phyloP scores from a whole-genome alignment of 1,140 invertebrate species.

The Aphis gossypii region DNA sequence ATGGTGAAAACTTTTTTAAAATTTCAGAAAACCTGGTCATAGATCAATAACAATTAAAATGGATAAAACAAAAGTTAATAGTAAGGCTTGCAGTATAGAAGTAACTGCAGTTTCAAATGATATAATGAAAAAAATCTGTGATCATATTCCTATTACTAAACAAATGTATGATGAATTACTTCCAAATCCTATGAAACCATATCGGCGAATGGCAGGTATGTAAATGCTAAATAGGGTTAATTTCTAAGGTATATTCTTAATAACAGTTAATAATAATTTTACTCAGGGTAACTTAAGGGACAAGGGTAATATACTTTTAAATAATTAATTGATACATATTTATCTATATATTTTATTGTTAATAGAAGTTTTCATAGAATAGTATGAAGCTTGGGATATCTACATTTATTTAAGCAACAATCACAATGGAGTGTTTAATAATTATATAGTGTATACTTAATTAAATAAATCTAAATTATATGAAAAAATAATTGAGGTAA shows the following conservation, averaged over 20 bases:
- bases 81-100: constrained; percentile 30
- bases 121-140: constrained; percentile 36
- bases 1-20: not conserved
- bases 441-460: too few species aligned
- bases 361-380: not conserved
- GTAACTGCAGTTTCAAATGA: constrained; percentile 18
- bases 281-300: not conserved
- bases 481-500: too few species aligned
- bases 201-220: constrained; percentile 50
- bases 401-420: too few species aligned
- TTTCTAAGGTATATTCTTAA: not conserved
- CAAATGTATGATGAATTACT: constrained; percentile 51
- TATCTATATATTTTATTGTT: too few species aligned
- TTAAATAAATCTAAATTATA: too few species aligned
- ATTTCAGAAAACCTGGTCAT: constrained; percentile 26
- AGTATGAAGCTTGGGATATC: too few species aligned
- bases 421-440: too few species aligned
- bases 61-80: constrained; percentile 34
- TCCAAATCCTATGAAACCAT: constrained; percentile 49
- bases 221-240: not conserved
- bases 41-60: constrained; percentile 48
- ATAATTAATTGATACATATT: not conserved
- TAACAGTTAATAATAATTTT: not conserved
- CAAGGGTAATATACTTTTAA: not conserved
- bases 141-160: constrained; percentile 47